Conservation (phyloP, 2,888 invertebrate species). For the Hydraecia micacea region DNA sequence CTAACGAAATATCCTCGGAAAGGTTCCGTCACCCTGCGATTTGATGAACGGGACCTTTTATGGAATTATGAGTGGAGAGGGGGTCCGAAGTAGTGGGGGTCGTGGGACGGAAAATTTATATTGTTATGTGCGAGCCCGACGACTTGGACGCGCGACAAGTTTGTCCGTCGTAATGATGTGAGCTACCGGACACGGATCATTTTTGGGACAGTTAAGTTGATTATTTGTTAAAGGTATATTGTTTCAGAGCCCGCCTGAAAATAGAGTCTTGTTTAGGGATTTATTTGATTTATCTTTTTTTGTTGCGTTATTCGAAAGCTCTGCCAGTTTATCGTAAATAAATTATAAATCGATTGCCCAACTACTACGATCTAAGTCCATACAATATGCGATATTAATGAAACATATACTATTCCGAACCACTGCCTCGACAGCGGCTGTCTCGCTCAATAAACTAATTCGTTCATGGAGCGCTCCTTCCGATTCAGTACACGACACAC, state of each 20-base stretch:
- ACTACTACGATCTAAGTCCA: not conserved
- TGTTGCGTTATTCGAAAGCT: not conserved
- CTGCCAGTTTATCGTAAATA: not conserved
- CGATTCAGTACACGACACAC: conserved; percentile 53
- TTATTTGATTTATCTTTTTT: conserved; percentile 18
- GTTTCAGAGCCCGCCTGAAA: conserved; percentile 1
- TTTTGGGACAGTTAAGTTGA: conserved; percentile 49
- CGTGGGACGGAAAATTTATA: conserved; percentile 62
- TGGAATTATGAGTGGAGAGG: conserved; percentile 72
- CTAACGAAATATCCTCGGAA: conserved; percentile 83
- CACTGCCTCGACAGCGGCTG: conserved; percentile 49
- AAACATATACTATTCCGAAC: conserved; percentile 57
- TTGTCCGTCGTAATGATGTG: conserved; percentile 53
- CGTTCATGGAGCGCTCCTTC: conserved; percentile 59
- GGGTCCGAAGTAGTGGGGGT: conserved; percentile 55
- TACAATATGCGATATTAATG: conserved; percentile 41
- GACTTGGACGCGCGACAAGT: conserved; percentile 51
- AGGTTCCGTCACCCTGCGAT: conserved; percentile 69
- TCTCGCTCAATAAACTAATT: conserved; percentile 69
- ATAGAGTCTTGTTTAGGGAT: not conserved
- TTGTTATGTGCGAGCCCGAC: conserved; percentile 60
- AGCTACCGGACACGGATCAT: conserved; percentile 45
- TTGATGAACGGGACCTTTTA: conserved; percentile 75
- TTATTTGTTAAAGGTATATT: conserved; percentile 36
- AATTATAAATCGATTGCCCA: not conserved